These are phyloP conservation scores for Microplitis deprimator DNA, from an alignment of 2,888 invertebrate genomes.

Conservation along the genomic window DNA sequence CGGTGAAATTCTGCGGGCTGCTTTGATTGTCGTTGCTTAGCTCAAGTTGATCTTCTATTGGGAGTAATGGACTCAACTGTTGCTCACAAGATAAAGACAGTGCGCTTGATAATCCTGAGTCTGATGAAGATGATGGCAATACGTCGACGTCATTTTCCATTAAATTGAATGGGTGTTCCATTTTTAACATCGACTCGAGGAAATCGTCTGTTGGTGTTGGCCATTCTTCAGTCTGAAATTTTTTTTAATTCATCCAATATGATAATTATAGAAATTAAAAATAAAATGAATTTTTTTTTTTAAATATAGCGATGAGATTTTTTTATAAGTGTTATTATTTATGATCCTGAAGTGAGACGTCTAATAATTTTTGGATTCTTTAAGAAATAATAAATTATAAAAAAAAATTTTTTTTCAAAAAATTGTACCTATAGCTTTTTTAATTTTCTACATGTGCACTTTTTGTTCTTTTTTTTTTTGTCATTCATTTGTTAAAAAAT, in stretches of 20 bases:
- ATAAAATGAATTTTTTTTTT: not conserved
- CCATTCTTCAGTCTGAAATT: constrained; percentile 72
- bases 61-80: constrained; percentile 74
- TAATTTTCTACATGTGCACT: too few relatives aligned
- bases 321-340: too few relatives aligned
- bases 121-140: constrained; percentile 76
- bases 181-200: constrained; percentile 79
- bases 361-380: too few relatives aligned
- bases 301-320: too few relatives aligned
- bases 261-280: not conserved
- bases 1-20: constrained; percentile 62
- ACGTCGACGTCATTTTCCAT: constrained; percentile 74
- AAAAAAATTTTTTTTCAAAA: too few relatives aligned
- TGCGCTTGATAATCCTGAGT: constrained; percentile 80
- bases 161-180: constrained; percentile 75
- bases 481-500: too few relatives aligned
- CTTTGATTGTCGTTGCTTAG: constrained; percentile 56
- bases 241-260: constrained; percentile 2
- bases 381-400: too few relatives aligned
- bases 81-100: constrained; percentile 72
- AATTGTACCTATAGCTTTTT: too few relatives aligned
- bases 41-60: constrained; percentile 63
- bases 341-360: too few relatives aligned
- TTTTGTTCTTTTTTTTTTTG: too few relatives aligned
- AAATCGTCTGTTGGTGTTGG: constrained; percentile 76